Conservation (phyloP, 1,140 invertebrate species). For the Eueides isabella region DNA sequence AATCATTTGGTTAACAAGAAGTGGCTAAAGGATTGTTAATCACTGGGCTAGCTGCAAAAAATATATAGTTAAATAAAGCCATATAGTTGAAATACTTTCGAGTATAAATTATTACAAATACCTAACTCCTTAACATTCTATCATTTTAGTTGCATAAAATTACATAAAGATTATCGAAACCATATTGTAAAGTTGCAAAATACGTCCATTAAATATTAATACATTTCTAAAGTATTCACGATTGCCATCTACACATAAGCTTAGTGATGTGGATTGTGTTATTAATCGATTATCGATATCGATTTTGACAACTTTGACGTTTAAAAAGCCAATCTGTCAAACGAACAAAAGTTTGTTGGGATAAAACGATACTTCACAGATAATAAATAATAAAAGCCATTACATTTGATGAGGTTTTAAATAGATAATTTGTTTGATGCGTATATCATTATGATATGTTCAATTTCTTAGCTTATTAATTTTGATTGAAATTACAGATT, state of each 20-base stretch:
- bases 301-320: slow-evolving; percentile 26
- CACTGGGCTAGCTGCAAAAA: too few species aligned
- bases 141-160: background rate
- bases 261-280: slow-evolving; percentile 23
- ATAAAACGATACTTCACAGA: slow-evolving; percentile 14
- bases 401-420: background rate
- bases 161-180: slow-evolving; percentile 18
- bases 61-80: too few species aligned
- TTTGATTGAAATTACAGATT: background rate
- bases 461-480: background rate
- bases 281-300: slow-evolving; percentile 33
- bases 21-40: too few species aligned
- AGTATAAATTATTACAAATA: background rate
- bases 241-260: slow-evolving; percentile 10
- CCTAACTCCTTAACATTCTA: background rate
- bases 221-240: slow-evolving; percentile 25
- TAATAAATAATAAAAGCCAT: slow-evolving; percentile 5
- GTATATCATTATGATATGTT: background rate
- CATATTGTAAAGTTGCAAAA: slow-evolving; percentile 26
- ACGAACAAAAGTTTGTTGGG: slow-evolving; percentile 16
- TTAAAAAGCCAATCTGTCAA: slow-evolving; percentile 27
- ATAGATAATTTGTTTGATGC: background rate
- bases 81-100: too few species aligned
- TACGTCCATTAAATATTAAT: slow-evolving; percentile 23
- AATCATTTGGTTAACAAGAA: too few species aligned